Conservation (phyloP, 1,140 invertebrate genomes). For the Leptestheria dahalacensis region DNA sequence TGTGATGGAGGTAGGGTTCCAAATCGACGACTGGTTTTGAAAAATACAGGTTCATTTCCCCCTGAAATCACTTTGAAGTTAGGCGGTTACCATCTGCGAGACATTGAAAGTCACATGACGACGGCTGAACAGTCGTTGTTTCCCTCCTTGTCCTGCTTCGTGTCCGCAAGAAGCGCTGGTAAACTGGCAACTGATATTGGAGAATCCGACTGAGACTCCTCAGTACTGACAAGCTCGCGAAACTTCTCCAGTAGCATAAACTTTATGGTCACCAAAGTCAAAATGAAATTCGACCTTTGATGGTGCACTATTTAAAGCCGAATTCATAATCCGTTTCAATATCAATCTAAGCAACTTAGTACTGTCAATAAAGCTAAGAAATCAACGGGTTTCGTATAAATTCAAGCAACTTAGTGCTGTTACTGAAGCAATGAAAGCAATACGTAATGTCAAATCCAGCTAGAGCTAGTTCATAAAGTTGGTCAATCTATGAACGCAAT, state of each 20-base stretch:
- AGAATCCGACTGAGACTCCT: background rate
- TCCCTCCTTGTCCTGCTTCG: background rate
- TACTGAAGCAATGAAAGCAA: too few species aligned
- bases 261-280: background rate
- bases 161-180: background rate
- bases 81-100: background rate
- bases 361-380: too few species aligned
- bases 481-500: too few species aligned
- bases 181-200: background rate
- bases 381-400: too few species aligned
- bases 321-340: too few species aligned
- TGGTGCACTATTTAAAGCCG: too few species aligned
- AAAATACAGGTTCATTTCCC: constrained; percentile 1
- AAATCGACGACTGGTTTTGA: background rate
- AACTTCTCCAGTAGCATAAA: background rate
- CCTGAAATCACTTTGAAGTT: background rate
- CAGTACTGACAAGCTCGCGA: background rate
- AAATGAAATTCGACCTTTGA: too few species aligned
- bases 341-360: too few species aligned
- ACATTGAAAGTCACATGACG: background rate
- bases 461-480: too few species aligned
- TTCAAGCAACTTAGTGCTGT: too few species aligned
- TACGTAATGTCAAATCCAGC: too few species aligned
- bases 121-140: background rate
- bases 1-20: background rate